Evolutionary conservation across 2,113 vertebrate species (phyloP).

Genomic region (Thinocorus orbignyianus): DNA sequence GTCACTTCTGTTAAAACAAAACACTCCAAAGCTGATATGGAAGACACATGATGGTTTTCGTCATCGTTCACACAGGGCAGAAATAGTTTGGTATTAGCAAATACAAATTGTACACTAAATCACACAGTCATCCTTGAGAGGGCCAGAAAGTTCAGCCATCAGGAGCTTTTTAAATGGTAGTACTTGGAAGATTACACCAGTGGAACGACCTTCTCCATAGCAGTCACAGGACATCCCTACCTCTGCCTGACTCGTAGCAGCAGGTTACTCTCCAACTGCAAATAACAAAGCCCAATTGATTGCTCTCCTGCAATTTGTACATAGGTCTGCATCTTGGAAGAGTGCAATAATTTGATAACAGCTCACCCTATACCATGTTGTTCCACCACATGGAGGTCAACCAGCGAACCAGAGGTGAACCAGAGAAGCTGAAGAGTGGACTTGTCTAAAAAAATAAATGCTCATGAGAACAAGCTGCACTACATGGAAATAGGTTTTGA

Average conservation of each 20-base stretch:
- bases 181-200: not conserved
- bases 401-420: no score
- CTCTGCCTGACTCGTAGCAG: not conserved
- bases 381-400: not conserved
- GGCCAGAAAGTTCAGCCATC: not conserved
- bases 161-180: not conserved
- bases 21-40: not conserved
- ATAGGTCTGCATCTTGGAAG: not conserved
- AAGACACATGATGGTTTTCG: not conserved
- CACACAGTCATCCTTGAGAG: not conserved
- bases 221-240: not conserved
- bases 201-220: not conserved
- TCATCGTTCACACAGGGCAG: not conserved
- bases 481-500: not conserved
- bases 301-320: not conserved
- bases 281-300: not conserved
- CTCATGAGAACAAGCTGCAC: not conserved
- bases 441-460: not conserved
- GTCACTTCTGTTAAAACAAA: not conserved
- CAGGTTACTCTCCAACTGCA: not conserved
- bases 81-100: conserved; percentile 1
- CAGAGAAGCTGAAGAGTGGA: not conserved
- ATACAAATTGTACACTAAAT: not conserved
- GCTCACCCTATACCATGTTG: not conserved
- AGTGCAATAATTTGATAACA: not conserved